Evolutionary conservation across 2,797 vertebrate species (phyloP).

Genomic region (Rhinophrynus dorsalis): DNA sequence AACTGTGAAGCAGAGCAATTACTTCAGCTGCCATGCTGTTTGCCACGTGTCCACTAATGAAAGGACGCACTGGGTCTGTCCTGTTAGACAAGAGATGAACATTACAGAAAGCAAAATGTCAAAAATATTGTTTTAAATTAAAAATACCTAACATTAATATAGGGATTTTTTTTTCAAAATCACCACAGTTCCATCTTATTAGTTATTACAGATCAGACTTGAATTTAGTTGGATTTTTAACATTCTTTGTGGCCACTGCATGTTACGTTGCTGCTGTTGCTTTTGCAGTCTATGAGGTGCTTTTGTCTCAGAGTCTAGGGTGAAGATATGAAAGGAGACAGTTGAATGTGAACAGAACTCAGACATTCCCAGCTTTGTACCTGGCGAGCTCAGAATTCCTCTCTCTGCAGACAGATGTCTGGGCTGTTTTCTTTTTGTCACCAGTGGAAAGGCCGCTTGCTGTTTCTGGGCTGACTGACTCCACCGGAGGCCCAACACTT

Average conservation of each 20-base stretch:
- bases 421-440: slow-evolving; percentile 96
- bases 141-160: too few species aligned
- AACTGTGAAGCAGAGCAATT: slow-evolving; percentile 92
- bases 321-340: too few species aligned
- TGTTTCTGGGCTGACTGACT: slow-evolving; percentile 77
- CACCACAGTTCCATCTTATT: too few species aligned
- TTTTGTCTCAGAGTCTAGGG: too few species aligned
- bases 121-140: neutral
- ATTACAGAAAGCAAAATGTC: neutral
- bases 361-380: slow-evolving; percentile 56
- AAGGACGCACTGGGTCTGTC: slow-evolving; percentile 92
- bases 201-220: too few species aligned
- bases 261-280: too few species aligned
- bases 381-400: slow-evolving; percentile 93
- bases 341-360: too few species aligned
- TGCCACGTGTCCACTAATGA: slow-evolving; percentile 97
- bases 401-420: slow-evolving; percentile 92
- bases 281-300: too few species aligned
- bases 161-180: too few species aligned
- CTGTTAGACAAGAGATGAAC: slow-evolving; percentile 59
- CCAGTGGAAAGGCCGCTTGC: slow-evolving; percentile 84
- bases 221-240: too few species aligned
- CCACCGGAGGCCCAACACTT: slow-evolving; percentile 91
- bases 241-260: too few species aligned
- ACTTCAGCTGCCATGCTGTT: slow-evolving; percentile 99